phyloP scores from a whole-genome alignment of 1,140 invertebrate genomes.

The Leptinotarsa undecemlineata region DNA sequence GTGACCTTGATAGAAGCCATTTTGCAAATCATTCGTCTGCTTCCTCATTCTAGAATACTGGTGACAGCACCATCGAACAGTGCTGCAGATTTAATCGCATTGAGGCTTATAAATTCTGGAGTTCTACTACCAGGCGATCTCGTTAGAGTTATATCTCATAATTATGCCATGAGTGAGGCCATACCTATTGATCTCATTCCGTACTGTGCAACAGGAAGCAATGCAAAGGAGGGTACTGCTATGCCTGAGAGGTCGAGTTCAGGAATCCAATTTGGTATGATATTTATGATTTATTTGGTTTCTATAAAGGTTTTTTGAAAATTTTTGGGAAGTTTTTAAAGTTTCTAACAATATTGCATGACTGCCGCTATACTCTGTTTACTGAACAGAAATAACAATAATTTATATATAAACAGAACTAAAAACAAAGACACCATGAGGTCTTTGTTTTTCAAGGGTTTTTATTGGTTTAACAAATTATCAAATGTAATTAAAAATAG shows the following conservation, averaged over 20 bases:
- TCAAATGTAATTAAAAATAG: too few relatives aligned
- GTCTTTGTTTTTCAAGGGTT: too few relatives aligned
- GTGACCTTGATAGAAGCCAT: conserved; percentile 77
- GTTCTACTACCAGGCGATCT: conserved; percentile 61
- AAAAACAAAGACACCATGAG: too few relatives aligned
- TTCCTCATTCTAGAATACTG: conserved; percentile 61
- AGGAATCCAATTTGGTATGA: conserved; percentile 53
- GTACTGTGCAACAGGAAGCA: conserved; percentile 70
- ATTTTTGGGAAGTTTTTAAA: too few relatives aligned
- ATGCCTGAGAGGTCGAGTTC: conserved; percentile 26
- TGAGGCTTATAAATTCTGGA: conserved; percentile 58
- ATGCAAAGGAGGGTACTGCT: conserved; percentile 58
- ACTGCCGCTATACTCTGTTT: too few relatives aligned
- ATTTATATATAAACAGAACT: too few relatives aligned
- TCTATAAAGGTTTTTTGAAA: too few relatives aligned
- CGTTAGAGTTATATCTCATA: conserved; percentile 67
- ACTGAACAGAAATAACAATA: too few relatives aligned
- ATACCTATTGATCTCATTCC: conserved; percentile 67
- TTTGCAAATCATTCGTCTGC: conserved; percentile 54
- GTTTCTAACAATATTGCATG: too few relatives aligned
- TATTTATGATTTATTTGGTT: neutral
- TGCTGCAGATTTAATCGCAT: conserved; percentile 74
- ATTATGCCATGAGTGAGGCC: conserved; percentile 59
- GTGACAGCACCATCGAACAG: conserved; percentile 76
- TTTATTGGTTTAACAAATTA: too few relatives aligned